Percentiles rank a stretch among this genome's conserved stretches.
These are phyloP conservation scores for Propithecus coquereli DNA, from an alignment of 2,113 vertebrate species.

Conservation along the genomic window DNA sequence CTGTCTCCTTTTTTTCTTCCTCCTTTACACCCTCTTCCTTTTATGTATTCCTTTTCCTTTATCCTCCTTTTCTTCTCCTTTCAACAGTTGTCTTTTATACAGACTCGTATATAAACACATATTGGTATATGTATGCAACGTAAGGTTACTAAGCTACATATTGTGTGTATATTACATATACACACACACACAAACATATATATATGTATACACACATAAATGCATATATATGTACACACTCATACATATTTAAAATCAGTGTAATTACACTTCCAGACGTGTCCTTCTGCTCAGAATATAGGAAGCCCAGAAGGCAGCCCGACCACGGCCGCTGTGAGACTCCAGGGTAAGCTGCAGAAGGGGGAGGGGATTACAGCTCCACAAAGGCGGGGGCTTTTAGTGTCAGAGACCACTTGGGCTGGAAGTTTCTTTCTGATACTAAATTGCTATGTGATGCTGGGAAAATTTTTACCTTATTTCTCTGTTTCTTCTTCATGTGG, in stretches of 20 bases:
- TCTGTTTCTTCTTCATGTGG: constrained; percentile 2
- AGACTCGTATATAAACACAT: background rate
- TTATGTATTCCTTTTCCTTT: background rate
- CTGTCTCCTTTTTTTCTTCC: background rate
- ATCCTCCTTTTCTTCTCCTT: background rate
- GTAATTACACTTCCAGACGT: background rate
- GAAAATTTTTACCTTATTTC: background rate
- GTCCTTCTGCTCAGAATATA: background rate
- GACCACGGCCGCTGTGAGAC: background rate
- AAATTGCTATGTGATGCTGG: background rate
- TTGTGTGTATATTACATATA: background rate
- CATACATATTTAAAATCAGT: background rate
- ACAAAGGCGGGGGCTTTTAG: background rate
- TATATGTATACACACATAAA: background rate
- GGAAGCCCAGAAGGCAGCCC: background rate
- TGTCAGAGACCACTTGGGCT: background rate
- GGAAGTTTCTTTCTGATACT: background rate
- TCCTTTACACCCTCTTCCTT: background rate
- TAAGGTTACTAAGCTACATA: background rate
- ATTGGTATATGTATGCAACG: background rate
- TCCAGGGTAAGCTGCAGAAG: background rate
- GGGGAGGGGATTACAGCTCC: background rate
- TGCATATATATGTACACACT: background rate
- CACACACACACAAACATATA: background rate
- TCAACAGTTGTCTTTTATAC: background rate